Base-by-base conservation (phyloP, 2,797 vertebrate genomes). In the Arnoldichthys spilopterus region DNA sequence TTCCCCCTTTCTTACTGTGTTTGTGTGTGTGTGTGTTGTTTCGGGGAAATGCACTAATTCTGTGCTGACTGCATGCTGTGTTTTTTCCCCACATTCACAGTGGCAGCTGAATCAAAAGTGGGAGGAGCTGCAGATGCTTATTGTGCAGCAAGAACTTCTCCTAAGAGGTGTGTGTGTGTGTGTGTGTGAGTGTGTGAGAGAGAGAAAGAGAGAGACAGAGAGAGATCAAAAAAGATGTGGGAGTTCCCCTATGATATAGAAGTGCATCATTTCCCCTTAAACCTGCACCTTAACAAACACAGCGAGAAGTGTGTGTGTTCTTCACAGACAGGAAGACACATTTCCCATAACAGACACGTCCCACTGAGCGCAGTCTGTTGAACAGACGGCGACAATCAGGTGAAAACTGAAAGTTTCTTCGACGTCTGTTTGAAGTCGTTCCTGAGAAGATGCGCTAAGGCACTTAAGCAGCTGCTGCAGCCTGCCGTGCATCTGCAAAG, bases 141-240 rank as follows among this genome's bases (percentile, higher is more conserved):
- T 91, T 47, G 79, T 84, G 64, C 92, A 87, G 89, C 95, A 96
- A 87, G 90, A 88, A 18, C 92, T 83, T 53, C 71, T 96, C 64
- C 84, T 90, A 85, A 85, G 91, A 54, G 94, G 94, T 94, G 86
- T 75, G 58, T 54, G n/a, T 56, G 26, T 62, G 49, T 51, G 43
- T 63, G 59, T 45, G 40, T 71, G 59, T 71, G 47, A 64, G 18
- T 28, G 66, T 59, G 67, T 28, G 28, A 18, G 62, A 5, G 37
- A 16, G 15, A 22, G 16, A 8, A 49, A 40, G 75, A 4, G 15
- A 28, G 16, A 49, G 15, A 28, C 6, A 37, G n/a, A 59, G 32
- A 20, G 7, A 12, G 9, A 67, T 62, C 4, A n/a, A 64, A 43
- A 70, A 20, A 66, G 37, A 68, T 75, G 18, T 24, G 73, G 58